Evolutionary conservation across 2,797 vertebrate genomes (phyloP).

Genomic region (Chrysolophus pictus): DNA sequence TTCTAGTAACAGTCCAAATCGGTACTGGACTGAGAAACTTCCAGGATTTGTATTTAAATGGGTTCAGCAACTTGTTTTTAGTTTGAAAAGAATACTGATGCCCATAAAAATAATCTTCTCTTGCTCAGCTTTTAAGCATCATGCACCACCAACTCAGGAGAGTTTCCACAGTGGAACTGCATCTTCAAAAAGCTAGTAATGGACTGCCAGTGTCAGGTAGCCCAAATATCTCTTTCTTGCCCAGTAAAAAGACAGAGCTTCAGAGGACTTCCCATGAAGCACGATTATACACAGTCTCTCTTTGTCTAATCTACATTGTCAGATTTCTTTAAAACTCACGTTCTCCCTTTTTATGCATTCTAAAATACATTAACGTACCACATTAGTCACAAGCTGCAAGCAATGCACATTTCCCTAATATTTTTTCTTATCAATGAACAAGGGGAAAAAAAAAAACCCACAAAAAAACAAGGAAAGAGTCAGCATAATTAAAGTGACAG

Average conservation of each 20-base stretch:
- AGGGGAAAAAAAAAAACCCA: background rate
- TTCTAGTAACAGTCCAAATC: background rate
- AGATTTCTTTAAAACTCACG: background rate
- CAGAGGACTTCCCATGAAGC: background rate
- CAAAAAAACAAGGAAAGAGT: background rate
- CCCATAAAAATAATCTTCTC: background rate
- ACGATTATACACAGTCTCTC: rapidly evolving
- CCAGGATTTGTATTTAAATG: background rate
- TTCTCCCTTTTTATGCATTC: background rate
- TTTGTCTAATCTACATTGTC: background rate
- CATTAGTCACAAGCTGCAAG: slow-evolving; percentile 7
- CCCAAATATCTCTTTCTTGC: background rate
- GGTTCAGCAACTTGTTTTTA: background rate
- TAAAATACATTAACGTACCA: background rate
- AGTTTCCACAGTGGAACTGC: background rate
- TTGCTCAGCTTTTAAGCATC: background rate
- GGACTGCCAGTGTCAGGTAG: background rate
- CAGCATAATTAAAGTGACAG: slow-evolving; percentile 42
- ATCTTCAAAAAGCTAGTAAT: background rate
- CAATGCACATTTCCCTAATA: slow-evolving; percentile 25
- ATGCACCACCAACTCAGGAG: background rate
- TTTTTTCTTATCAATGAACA: slow-evolving; percentile 22
- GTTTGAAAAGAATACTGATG: background rate
- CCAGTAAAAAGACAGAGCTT: background rate
- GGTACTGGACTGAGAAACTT: background rate